These are phyloP conservation scores for Achatina immaculata DNA, from an alignment of 1,140 invertebrate genomes.

Conservation along the genomic window DNA sequence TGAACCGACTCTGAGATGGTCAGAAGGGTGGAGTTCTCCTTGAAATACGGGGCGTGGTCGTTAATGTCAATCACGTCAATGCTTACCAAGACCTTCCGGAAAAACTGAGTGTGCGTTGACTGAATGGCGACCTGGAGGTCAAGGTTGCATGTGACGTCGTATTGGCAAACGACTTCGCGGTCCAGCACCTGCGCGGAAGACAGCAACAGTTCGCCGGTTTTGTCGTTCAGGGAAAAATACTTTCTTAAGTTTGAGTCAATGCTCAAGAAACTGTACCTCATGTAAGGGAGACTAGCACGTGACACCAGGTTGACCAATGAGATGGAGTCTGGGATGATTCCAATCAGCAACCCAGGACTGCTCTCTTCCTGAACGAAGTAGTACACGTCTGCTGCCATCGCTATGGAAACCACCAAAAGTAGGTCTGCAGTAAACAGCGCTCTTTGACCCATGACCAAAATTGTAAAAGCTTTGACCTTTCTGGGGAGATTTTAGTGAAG, in stretches of 20 bases:
- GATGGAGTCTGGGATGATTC: constrained; percentile 47
- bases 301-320: constrained; percentile 35
- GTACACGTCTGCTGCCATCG: constrained; percentile 24
- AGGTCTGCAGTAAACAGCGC: background rate
- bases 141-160: constrained; percentile 41
- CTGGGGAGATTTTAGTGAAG: no score
- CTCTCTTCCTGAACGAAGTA: constrained; percentile 42
- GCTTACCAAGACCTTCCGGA: constrained; percentile 46
- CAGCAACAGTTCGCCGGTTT: constrained; percentile 44
- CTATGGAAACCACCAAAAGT: background rate
- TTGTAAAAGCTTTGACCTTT: no score
- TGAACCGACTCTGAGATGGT: constrained; percentile 80
- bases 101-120: constrained; percentile 43
- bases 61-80: constrained; percentile 74
- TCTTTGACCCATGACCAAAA: no score
- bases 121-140: constrained; percentile 47
- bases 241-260: constrained; percentile 37
- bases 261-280: constrained; percentile 48
- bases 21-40: constrained; percentile 79
- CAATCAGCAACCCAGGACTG: constrained; percentile 41
- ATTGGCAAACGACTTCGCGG: constrained; percentile 51
- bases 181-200: constrained; percentile 37
- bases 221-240: constrained; percentile 46
- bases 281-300: constrained; percentile 25
- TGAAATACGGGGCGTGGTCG: constrained; percentile 63